Base-by-base conservation (phyloP, 2,888 invertebrate species). In the Cerastis leucographa region DNA sequence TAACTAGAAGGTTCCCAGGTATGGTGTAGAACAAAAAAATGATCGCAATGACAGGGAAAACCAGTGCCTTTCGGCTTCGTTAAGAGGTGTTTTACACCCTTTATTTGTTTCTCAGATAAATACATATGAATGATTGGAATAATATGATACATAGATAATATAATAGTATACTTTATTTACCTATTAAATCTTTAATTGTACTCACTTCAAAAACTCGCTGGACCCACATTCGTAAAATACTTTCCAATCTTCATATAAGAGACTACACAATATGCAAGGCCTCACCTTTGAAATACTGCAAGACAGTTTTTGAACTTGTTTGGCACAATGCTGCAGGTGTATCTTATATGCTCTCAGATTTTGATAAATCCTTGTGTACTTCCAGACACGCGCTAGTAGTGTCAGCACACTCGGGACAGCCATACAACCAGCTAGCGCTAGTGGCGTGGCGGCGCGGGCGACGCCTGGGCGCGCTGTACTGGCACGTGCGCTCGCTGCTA, bases 341-440 rank as follows among this genome's bases (percentile, higher is more conserved):
- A 29, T 49, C 22, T 49, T 0, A 35, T 22, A 7, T 0, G 25
- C 44, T 12, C 22, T n/a, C n/a, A 11, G n/a, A 54, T n/a, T n/a
- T 54, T n/a, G 4, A 54, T 2, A n/a, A n/a, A 54, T 56, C 6
- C 14, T 44, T 46, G 46, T 29, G 3, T 54, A 42, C 1, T 69
- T 19, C 12, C 89, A 98, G 98, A 87, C 98, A 98, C 94, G 98
- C 98, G 64, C 97, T 98, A 68, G 97, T 97, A 69, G 97, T 98
- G 74, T 98, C 98, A 7, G 98, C 98, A 74, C 97, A 97, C 86
- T 98, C 98, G 81, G 99, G 99, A 9, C 99, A 99, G 94, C 99
- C 99, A 0, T 99, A 99, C 95, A 99, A 99, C 95, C 99, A 99
- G 95, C 96, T 99, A 90, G 98, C 98, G 71, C 97, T 99, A 67